phyloP scores from a whole-genome alignment of 2,113 vertebrate species.

The Lepus europaeus region DNA sequence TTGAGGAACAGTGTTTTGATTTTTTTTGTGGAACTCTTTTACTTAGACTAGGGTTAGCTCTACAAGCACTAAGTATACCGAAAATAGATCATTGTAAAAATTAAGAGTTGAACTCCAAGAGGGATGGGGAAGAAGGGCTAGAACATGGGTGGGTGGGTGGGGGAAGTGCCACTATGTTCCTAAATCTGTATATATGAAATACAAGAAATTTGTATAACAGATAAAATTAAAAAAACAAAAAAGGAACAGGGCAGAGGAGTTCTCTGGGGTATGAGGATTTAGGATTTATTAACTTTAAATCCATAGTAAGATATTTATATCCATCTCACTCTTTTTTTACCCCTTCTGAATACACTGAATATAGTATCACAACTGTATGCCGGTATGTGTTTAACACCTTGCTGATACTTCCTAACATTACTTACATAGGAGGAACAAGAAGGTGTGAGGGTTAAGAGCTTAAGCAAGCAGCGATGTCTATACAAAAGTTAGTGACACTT shows the following conservation, averaged over 20 bases:
- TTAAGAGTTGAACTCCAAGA: too few species aligned
- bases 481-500: background rate
- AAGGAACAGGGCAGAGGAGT: background rate
- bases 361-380: background rate
- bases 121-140: too few species aligned
- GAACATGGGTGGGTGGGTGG: too few species aligned
- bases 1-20: too few species aligned
- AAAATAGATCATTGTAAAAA: too few species aligned
- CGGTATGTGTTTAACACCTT: background rate
- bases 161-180: too few species aligned
- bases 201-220: too few species aligned
- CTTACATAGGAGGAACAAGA: background rate
- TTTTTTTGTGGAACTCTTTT: too few species aligned
- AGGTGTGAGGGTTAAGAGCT: background rate
- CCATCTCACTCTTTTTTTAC: background rate
- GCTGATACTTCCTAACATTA: background rate
- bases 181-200: too few species aligned
- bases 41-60: too few species aligned
- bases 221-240: too few species aligned
- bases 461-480: background rate
- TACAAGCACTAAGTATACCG: too few species aligned
- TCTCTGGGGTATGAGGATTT: background rate
- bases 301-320: background rate
- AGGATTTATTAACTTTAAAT: constrained; percentile 21
- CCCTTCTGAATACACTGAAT: background rate